phyloP scores from a whole-genome alignment of 1,140 invertebrate species.

The Littorina saxatilis region DNA sequence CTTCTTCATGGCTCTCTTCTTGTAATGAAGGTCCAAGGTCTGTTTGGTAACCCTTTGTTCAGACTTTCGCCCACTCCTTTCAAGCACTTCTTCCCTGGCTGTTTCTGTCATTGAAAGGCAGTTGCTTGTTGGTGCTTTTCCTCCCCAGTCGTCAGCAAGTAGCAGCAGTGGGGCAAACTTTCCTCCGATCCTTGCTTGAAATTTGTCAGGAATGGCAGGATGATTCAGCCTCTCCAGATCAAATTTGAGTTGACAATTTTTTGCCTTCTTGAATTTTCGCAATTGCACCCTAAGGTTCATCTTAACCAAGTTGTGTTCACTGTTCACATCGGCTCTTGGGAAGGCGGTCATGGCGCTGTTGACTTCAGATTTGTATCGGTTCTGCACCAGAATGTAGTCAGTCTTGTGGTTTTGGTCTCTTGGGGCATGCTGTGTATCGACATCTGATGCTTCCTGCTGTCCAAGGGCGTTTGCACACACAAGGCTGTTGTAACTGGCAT shows the following conservation, averaged over 20 bases:
- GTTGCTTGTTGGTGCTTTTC: background rate
- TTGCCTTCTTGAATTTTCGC: background rate
- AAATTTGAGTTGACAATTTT: background rate
- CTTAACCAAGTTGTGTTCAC: background rate
- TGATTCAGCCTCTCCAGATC: background rate
- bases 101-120: background rate
- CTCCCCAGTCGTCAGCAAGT: background rate
- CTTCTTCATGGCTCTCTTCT: no score
- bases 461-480: background rate
- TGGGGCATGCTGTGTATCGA: background rate
- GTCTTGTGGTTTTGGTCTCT: background rate
- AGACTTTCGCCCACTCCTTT: no score
- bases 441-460: background rate
- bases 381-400: constrained; percentile 6
- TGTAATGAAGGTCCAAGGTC: no score
- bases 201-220: background rate
- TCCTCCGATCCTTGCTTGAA: background rate
- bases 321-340: background rate
- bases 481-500: background rate
- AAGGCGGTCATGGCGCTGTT: background rate
- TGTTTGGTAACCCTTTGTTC: no score
- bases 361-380: background rate
- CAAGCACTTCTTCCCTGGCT: background rate
- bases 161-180: background rate
- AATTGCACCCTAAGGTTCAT: background rate